Conservation (phyloP, 2,888 invertebrate genomes). For the Quadriops clusia region DNA sequence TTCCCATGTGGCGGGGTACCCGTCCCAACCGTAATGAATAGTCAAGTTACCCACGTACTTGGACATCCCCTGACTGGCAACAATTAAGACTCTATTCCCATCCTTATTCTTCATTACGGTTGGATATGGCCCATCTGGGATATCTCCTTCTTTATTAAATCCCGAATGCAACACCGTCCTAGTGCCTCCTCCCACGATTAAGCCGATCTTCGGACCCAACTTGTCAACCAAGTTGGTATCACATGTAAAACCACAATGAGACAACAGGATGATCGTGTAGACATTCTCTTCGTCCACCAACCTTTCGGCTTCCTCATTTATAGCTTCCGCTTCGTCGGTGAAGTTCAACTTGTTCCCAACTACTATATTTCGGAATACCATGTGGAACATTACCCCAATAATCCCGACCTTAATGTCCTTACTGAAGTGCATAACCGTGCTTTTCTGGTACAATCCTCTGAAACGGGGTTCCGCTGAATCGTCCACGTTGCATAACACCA, state of each 20-base stretch:
- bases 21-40: constrained; percentile 54
- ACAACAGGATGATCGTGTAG: constrained; percentile 67
- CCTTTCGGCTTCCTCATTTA: constrained; percentile 52
- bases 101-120: constrained; percentile 48
- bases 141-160: no score
- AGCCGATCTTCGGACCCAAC: constrained; percentile 55
- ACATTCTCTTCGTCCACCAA: constrained; percentile 47
- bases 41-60: constrained; percentile 69
- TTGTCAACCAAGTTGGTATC: constrained; percentile 53
- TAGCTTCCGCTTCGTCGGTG: constrained; percentile 53
- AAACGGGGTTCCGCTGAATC: no score
- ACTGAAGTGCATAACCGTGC: no score
- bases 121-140: constrained; percentile 53
- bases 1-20: constrained; percentile 48
- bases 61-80: constrained; percentile 59
- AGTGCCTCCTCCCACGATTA: constrained; percentile 77
- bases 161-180: constrained; percentile 64
- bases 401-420: no score
- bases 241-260: constrained; percentile 63
- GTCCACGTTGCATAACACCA: no score
- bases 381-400: no score
- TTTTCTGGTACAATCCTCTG: no score
- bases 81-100: constrained; percentile 48
- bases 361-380: no score
- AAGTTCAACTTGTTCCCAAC: constrained; percentile 54